Base-by-base conservation (phyloP, 2,797 vertebrate species). In the Luscinia luscinia region DNA sequence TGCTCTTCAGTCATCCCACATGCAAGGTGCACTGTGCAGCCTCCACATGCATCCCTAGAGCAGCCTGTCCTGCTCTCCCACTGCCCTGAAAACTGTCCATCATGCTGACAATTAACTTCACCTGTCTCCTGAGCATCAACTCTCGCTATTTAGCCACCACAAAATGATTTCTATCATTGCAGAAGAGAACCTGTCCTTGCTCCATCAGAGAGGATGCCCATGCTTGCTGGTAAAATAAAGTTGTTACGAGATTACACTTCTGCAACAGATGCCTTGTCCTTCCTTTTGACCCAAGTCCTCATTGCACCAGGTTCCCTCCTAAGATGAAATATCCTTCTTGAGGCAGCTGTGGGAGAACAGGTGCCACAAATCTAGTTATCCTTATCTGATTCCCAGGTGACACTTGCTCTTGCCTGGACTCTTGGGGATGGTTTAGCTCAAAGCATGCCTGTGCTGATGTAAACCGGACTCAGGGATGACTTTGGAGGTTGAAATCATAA, bases 11-110 rank as follows among this genome's bases (percentile, higher is more conserved):
- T 26, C 72, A 80, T 51, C 80, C 80, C 80, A 63, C 13, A 51
- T 48, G 84, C 89, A 96, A 96, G 93, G 89, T 96, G 94, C 67
- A 46, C 12, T 13, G 38, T 2, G 4, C 57, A 66, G 78, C 61
- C 82, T 67, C 73, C 78, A 82, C 0, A 0, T 16, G 41, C 8
- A 4, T 34, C n/a, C 57, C 34, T 49, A 17, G 12, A 68, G 34
- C 8, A 8, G 36, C 6, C 4, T 10, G 59, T 70, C 40, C 61
- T 89, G 38, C 49, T 55, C 38, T 63, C 38, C 20, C 16, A 26
- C n/a, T 4, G 19, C 64, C 58, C 75, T 48, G 43, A 3, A 1
- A 0, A 8, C 12, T 32, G 57, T 16, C 68, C 72, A 3, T 10
- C 55, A 15, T 28, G 30, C 54, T 73, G 26, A 21, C 59, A n/a